Base-by-base conservation (phyloP, 2,113 vertebrate species). In the Romanogobio albipinnatus region DNA sequence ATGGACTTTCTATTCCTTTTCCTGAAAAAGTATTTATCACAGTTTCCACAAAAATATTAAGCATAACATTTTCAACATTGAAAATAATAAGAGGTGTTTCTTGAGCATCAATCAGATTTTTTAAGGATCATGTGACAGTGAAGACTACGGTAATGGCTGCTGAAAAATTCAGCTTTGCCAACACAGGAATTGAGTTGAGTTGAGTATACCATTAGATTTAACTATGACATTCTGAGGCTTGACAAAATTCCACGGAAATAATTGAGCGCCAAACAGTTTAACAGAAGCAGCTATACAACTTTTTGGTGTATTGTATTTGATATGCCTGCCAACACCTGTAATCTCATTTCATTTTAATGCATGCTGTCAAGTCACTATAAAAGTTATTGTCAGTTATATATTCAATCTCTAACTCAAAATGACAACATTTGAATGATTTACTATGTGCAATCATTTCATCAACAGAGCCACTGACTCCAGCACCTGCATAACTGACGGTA, bases 401-500 rank as follows among this genome's bases (percentile, higher is more conserved):
- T 47, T 75, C 13, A 24, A 51, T 29, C 47, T 76, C 4, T 53
- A 76, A 76, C 43, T 76, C 73, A 76, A 74, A 74, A 74, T 74
- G 22, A 26, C 36, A 70, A 11, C 24, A 19, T 19, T 56, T 24
- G 47, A 76, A 14, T 19, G 24, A 4, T 76, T 76, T 19, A 53
- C 47, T 24, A 74, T 53, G 47, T 3, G 19, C 74, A 53, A 33
- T 6, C 7, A 51, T 76, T 53, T 51, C 73, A 53, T 53, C n/a
- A 26, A 51, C 29, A 68, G 15, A 68, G 7, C 29, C 64, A 68
- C 39, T 80, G 73, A 70, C 22, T 49, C 19, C 17, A 24, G 7
- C 11, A 0, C 95, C 97, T 87, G 89, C 90, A 87, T 92, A 95
- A 59, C 83, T 93, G 7, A 95, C 87, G 15, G 86, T 80, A 13